Evolutionary conservation across 1,140 invertebrate species (phyloP), one percentile per base, ranked within the genome.

Genomic region (Oncopeltus fasciatus): DNA sequence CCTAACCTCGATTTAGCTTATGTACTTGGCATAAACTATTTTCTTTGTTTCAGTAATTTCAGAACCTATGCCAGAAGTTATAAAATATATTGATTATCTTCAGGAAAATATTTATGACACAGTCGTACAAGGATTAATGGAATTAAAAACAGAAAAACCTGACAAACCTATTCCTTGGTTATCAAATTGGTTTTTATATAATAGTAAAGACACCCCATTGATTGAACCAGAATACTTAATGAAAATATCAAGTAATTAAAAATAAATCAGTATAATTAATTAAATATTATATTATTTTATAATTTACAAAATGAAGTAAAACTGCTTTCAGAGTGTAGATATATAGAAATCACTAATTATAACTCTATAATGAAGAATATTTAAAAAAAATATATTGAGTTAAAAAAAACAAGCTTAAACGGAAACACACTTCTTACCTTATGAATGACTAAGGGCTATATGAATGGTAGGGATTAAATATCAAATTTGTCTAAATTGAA

Each of bases 121-220:
- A 0, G 72, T 91, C 38, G 69, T 81, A 1, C 78, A 85, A 62
- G 87, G 81, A 11, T 73, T 91, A 12, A 80, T 81, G 2, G 75
- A 84, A 69, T 73, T 91, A 14, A 84, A 83, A 61, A 81, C 83
- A 68, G 74, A 80, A 61, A 84, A 84, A 66, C 88, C 88, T 0
- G 73, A 75, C 1, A 85, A 90, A 71, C 87, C 88, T 5, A 74
- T 90, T 53, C 66, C 83, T 8, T 90, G 85, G 83, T 71, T 92
- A 16, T 88, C 86, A 9, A 83, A 90, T 69, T 87, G 86, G 81
- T 73, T 92, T 28, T 71, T 84, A 1, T 70, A 75, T 26, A 83
- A 89, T 72, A 90, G 90, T 74, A 86, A 86, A 3, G 86, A 86
- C 69, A 85, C 85, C 69, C 86, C 83, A 24, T 26, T 53, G 49